Base-by-base conservation (phyloP, 2,797 vertebrate genomes). In the Peromyscus attwateri region DNA sequence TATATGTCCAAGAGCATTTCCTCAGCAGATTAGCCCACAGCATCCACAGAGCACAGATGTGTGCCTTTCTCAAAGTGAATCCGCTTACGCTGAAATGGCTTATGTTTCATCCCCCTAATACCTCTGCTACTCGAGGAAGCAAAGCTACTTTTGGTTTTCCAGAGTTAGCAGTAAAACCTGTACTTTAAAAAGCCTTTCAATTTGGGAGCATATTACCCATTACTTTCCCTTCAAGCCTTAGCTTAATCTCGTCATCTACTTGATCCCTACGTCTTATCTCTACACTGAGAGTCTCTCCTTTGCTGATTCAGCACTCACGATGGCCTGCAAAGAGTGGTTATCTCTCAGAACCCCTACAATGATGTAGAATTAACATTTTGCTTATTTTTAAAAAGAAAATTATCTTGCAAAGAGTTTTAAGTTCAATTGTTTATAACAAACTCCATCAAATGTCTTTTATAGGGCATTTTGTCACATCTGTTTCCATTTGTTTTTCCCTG, bases 151-250 rank as follows among this genome's bases (percentile, higher is more conserved):
- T 85, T 27, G 19, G n/a, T 87, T 95, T 96, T 75, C 60, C 55
- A 94, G 83, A 66, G 34, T 94, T 96, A 66, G 70, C 79, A 93
- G 83, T 80, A 95, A 96, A 96, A 52, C 49, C 13, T 62, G 9
- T 55, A 83, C 66, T 93, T 93, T 85, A 62, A 94, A 95, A 97
- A 93, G 60, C 66, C 87, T 92, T 97, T 96, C 66, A 90, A 34
- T 89, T 95, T 91, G 75, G 79, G 31, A 95, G 23, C 55, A 73
- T 96, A 95, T 93, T 95, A 55, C 46, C 76, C 71, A 68, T 64
- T 68, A 62, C 70, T 92, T 94, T 96, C 25, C 37, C n/a, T 92
- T 84, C 43, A 87, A 77, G 9, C 66, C 40, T n/a, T 81, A 55
- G 90, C 34, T 96, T 96, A 95, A 84, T 88, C 43, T 84, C 66